Evolutionary conservation across 2,113 vertebrate genomes (phyloP).

Genomic region (Archilochus colubris): DNA sequence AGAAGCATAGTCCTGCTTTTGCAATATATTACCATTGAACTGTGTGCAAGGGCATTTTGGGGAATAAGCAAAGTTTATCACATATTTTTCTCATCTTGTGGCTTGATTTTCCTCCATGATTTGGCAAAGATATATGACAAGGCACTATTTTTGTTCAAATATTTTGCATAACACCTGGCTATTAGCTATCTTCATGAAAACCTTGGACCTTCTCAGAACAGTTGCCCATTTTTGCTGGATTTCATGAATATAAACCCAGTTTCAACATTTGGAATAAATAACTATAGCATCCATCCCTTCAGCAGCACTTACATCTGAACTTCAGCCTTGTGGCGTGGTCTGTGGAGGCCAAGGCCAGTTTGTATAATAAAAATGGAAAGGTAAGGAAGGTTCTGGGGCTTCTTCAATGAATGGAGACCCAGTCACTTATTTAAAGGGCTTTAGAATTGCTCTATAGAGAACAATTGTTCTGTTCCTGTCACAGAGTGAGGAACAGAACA

Average conservation of each 20-base stretch:
- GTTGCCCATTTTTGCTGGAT: neutral
- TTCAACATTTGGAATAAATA: neutral
- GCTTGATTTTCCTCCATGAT: neutral
- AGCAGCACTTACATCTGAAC: neutral
- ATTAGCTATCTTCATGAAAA: neutral
- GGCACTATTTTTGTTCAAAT: neutral
- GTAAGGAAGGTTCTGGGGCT: neutral
- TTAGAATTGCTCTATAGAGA: neutral
- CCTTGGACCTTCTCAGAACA: neutral
- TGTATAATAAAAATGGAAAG: neutral
- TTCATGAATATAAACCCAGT: neutral
- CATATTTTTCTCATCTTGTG: neutral
- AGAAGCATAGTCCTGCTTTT: neutral
- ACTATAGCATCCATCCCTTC: neutral
- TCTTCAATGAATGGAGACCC: neutral
- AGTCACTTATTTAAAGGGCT: neutral
- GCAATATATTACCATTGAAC: neutral
- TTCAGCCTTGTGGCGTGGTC: neutral
- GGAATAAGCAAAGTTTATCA: neutral
- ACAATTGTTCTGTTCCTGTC: neutral
- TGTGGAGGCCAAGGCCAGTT: neutral
- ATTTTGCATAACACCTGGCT: neutral
- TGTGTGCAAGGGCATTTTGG: neutral
- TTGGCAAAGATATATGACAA: neutral
- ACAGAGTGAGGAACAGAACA: neutral